A percentile compares a stretch with the other conserved stretches of the same genome.
These are phyloP conservation scores for Anabas testudineus DNA, from an alignment of 2,797 vertebrate genomes.

Conservation along the genomic window DNA sequence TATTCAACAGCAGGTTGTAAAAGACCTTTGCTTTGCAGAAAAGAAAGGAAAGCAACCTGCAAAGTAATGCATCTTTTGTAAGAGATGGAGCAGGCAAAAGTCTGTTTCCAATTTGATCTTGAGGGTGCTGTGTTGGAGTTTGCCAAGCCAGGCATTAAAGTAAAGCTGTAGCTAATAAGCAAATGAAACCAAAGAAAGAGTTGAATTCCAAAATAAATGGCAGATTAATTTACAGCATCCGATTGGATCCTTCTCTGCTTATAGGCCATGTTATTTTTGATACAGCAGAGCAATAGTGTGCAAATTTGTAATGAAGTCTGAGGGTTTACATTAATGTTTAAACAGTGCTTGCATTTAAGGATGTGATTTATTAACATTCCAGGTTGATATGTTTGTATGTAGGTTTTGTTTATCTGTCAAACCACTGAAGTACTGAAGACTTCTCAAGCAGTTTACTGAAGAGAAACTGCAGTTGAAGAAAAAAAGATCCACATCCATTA, in stretches of 20 bases:
- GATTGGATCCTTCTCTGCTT: conserved; percentile 56
- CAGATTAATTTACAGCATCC: conserved; percentile 68
- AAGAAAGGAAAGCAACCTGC: conserved; percentile 36
- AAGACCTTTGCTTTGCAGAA: conserved; percentile 38
- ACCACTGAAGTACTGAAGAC: neutral
- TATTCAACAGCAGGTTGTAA: conserved; percentile 46
- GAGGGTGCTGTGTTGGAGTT: conserved; percentile 50
- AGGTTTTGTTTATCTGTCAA: conserved; percentile 16
- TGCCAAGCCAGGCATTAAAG: conserved; percentile 59
- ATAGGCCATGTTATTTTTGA: conserved; percentile 57
- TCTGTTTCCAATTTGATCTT: conserved; percentile 72
- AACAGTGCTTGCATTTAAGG: conserved; percentile 12
- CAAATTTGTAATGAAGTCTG: conserved; percentile 18
- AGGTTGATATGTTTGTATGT: neutral
- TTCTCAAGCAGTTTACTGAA: neutral
- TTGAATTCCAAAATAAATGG: conserved; percentile 77
- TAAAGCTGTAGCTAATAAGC: conserved; percentile 69
- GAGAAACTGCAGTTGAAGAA: conserved; percentile 2
- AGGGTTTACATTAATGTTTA: conserved; percentile 14
- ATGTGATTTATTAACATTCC: conserved; percentile 9
- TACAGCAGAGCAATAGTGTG: conserved; percentile 20
- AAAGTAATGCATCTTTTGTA: conserved; percentile 37
- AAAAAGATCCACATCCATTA: neutral
- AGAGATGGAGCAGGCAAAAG: conserved; percentile 26
- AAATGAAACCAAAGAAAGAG: conserved; percentile 67